These are phyloP conservation scores for Diprion similis DNA, from an alignment of 1,140 invertebrate genomes.

Conservation along the genomic window DNA sequence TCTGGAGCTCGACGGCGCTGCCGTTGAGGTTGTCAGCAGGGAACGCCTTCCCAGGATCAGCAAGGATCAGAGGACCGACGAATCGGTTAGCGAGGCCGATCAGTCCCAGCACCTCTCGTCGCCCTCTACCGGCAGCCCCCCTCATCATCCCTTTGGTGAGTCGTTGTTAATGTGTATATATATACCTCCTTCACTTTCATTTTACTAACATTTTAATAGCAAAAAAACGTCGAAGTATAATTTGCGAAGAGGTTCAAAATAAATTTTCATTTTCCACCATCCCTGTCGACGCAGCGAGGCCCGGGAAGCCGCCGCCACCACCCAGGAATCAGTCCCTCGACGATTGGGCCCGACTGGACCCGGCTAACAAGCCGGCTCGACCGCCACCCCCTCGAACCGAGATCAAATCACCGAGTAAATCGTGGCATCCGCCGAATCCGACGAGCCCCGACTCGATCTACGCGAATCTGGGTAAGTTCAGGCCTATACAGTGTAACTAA, in stretches of 20 bases:
- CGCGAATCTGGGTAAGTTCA: slow-evolving; percentile 76
- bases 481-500: slow-evolving; percentile 62
- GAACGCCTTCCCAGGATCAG: slow-evolving; percentile 59
- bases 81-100: slow-evolving; percentile 40
- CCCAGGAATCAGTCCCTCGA: slow-evolving; percentile 65
- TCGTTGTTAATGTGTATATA: slow-evolving; percentile 11
- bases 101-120: slow-evolving; percentile 16
- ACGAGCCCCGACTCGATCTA: slow-evolving; percentile 74
- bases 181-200: no score
- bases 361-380: slow-evolving; percentile 65
- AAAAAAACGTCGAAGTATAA: no score
- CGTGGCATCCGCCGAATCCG: slow-evolving; percentile 54
- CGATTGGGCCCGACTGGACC: slow-evolving; percentile 53
- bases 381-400: slow-evolving; percentile 76
- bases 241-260: no score
- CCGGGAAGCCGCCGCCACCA: slow-evolving; percentile 68
- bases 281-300: slow-evolving; percentile 52
- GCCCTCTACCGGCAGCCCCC: slow-evolving; percentile 26
- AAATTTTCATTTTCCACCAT: neutral
- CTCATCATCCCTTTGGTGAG: slow-evolving; percentile 41
- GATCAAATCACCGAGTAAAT: slow-evolving; percentile 60
- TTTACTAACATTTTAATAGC: no score
- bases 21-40: slow-evolving; percentile 76
- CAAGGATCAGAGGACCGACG: slow-evolving; percentile 56
- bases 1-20: slow-evolving; percentile 80